phyloP scores from a whole-genome alignment of 2,888 invertebrate genomes.

The Glaucopsyche alexis region DNA sequence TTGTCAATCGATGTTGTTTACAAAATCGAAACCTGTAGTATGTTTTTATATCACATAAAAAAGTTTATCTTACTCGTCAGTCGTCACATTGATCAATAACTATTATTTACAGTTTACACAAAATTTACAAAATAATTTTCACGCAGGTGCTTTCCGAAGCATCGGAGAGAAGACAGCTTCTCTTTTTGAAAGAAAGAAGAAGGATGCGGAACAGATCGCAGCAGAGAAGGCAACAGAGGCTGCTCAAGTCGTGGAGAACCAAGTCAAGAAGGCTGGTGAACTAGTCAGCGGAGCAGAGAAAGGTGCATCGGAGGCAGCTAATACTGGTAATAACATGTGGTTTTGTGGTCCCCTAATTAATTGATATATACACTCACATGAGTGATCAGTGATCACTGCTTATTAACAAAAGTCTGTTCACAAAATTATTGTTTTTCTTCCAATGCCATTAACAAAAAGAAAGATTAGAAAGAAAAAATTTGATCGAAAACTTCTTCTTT shows the following conservation, averaged over 20 bases:
- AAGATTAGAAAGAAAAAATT: no score
- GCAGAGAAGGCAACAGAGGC: conserved; percentile 82
- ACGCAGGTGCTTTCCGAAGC: conserved; percentile 83
- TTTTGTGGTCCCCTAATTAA: no score
- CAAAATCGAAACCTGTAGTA: background rate
- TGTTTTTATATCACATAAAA: background rate
- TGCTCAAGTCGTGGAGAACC: conserved; percentile 82
- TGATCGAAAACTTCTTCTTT: no score
- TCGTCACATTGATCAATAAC: background rate
- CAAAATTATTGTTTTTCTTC: no score
- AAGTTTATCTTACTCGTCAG: background rate
- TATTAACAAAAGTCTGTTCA: no score
- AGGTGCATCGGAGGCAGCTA: conserved; percentile 76
- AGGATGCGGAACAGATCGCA: conserved; percentile 83
- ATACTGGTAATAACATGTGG: conserved; percentile 51
- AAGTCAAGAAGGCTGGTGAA: conserved; percentile 82
- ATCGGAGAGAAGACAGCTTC: conserved; percentile 86
- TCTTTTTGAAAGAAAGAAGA: conserved; percentile 86
- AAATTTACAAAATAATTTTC: conserved; percentile 20
- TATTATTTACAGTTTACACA: background rate
- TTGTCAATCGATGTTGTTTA: conserved; percentile 3
- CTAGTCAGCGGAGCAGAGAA: conserved; percentile 79
- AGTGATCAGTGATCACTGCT: no score
- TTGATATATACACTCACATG: background rate
- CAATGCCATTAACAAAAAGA: no score